Percentiles rank a stretch among this genome's conserved stretches.
Evolutionary conservation across 2,888 invertebrate genomes (phyloP).

Genomic region (Dryocosmus kuriphilus): DNA sequence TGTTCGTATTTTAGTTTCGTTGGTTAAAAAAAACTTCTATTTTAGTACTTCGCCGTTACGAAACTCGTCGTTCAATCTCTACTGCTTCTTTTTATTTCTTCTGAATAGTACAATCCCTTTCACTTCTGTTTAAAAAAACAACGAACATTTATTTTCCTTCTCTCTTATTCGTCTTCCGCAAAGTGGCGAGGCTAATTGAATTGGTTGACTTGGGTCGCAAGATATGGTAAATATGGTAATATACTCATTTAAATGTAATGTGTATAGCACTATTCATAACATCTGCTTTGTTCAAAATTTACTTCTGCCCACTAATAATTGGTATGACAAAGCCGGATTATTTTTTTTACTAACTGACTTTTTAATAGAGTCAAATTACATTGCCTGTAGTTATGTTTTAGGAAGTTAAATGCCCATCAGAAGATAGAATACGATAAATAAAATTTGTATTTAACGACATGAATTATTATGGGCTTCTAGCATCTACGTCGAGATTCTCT

Average conservation of each 20-base stretch:
- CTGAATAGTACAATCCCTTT: background rate
- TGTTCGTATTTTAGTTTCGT: constrained; percentile 19
- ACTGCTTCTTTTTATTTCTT: background rate
- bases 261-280: background rate
- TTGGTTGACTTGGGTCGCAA: background rate
- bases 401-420: too few species aligned
- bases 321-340: background rate
- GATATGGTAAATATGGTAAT: background rate
- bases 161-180: background rate
- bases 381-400: too few species aligned
- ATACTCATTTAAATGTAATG: background rate
- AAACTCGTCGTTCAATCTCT: constrained; percentile 21
- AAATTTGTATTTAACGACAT: too few species aligned
- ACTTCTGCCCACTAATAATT: background rate
- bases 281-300: background rate
- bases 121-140: background rate
- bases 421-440: too few species aligned
- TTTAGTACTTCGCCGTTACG: background rate
- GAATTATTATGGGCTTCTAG: background rate
- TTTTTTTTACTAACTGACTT: background rate
- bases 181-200: background rate
- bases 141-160: background rate
- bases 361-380: background rate
- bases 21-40: constrained; percentile 15
- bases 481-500: too few species aligned